Evolutionary conservation across 2,888 invertebrate genomes (phyloP).

Genomic region (Cryptus viduatorius): DNA sequence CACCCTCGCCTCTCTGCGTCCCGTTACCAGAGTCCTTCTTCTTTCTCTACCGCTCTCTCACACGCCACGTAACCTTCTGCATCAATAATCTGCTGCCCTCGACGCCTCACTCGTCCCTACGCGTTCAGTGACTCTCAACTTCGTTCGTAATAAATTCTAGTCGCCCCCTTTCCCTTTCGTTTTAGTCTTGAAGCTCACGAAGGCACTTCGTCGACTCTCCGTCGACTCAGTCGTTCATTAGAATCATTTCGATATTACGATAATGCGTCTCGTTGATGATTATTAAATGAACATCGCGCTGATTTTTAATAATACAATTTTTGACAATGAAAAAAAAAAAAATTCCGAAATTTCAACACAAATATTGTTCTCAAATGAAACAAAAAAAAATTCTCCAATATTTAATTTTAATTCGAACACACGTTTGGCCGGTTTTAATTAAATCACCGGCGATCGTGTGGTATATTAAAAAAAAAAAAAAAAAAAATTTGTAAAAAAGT

Average conservation of each 20-base stretch:
- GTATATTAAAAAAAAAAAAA: too few species aligned
- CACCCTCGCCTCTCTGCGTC: constrained; percentile 71
- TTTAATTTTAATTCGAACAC: too few species aligned
- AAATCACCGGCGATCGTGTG: too few species aligned
- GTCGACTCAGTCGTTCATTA: not conserved
- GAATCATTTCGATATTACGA: not conserved
- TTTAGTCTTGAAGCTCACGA: not conserved
- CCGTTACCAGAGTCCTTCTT: constrained; percentile 60
- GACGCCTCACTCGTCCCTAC: constrained; percentile 66
- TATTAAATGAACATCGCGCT: not conserved
- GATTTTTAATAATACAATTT: not conserved
- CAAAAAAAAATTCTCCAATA: too few species aligned
- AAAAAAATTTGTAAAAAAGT: not conserved
- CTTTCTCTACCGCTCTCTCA: constrained; percentile 28
- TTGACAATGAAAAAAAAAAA: too few species aligned
- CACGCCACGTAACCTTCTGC: constrained; percentile 73
- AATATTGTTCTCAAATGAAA: too few species aligned
- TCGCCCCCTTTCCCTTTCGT: constrained; percentile 4
- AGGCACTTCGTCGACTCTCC: not conserved
- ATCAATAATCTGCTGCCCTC: constrained; percentile 74
- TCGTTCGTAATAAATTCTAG: constrained; percentile 20
- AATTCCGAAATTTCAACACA: too few species aligned
- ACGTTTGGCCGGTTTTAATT: too few species aligned
- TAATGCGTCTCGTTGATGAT: not conserved
- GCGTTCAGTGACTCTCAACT: constrained; percentile 75